Percentiles rank a stretch among this genome's conserved stretches.
Evolutionary conservation across 1,140 invertebrate genomes (phyloP).

Genomic region (Ruditapes philippinarum): DNA sequence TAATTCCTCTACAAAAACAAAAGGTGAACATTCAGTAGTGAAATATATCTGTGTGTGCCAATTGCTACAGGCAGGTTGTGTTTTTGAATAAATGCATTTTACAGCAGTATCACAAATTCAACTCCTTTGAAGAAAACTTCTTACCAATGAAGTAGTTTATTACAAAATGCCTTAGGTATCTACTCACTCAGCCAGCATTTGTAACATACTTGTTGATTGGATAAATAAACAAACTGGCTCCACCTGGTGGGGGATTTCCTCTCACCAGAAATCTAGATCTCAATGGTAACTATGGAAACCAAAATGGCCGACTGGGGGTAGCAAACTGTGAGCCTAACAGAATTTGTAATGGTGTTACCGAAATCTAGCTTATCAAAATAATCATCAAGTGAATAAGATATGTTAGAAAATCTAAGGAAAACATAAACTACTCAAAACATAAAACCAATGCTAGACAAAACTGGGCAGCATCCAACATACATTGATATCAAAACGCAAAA

Average conservation of each 20-base stretch:
- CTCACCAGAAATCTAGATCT: not conserved
- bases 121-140: constrained; percentile 25
- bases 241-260: constrained; percentile 56
- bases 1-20: constrained; percentile 7
- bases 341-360: constrained; percentile 35
- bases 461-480: constrained; percentile 42
- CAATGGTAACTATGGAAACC: constrained; percentile 28
- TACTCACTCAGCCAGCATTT: constrained; percentile 15
- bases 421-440: constrained; percentile 43
- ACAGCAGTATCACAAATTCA: not conserved
- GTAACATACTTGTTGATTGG: constrained; percentile 48
- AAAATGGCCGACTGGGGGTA: constrained; percentile 35
- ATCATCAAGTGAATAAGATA: constrained; percentile 53
- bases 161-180: constrained; percentile 15
- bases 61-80: constrained; percentile 41
- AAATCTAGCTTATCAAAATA: constrained; percentile 59
- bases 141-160: constrained; percentile 24
- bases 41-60: not conserved
- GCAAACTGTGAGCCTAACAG: not conserved
- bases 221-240: constrained; percentile 52
- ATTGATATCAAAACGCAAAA: constrained; percentile 21
- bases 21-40: not conserved
- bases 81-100: constrained; percentile 48
- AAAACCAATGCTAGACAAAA: constrained; percentile 12
- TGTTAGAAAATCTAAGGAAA: constrained; percentile 1